Percentiles rank a stretch among this genome's conserved stretches.
These are phyloP conservation scores for Nannospalax galili DNA, from an alignment of 2,113 vertebrate genomes.

Conservation along the genomic window DNA sequence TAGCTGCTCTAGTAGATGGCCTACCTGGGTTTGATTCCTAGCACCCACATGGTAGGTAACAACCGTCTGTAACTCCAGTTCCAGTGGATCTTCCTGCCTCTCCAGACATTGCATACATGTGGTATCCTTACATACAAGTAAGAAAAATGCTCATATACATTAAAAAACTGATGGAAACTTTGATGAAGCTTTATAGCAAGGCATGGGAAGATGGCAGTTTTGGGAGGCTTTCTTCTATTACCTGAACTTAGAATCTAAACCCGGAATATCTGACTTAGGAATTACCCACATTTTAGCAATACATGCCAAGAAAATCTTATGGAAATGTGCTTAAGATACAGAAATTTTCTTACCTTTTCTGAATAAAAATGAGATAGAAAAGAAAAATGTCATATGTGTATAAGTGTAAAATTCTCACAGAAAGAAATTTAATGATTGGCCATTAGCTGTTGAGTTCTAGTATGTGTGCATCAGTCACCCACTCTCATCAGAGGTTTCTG, in stretches of 20 bases:
- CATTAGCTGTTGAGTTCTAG: not conserved
- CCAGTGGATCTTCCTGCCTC: no score
- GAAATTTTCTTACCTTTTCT: slow-evolving; percentile 9
- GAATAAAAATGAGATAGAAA: not conserved
- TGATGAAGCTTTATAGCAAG: not conserved
- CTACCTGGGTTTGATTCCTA: no score
- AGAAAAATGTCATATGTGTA: not conserved
- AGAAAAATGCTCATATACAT: no score
- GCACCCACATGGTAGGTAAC: no score
- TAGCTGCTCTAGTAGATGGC: no score
- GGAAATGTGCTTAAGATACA: not conserved
- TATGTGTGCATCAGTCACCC: not conserved
- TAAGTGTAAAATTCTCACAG: not conserved
- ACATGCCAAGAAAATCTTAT: not conserved
- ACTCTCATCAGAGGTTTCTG: not conserved
- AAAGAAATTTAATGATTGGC: not conserved
- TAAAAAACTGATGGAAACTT: not conserved
- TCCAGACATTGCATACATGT: no score
- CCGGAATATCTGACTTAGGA: not conserved
- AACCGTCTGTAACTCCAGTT: no score
- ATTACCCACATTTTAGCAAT: not conserved
- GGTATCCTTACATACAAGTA: no score
- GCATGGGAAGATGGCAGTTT: not conserved
- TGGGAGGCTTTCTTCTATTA: not conserved
- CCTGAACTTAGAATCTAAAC: slow-evolving; percentile 14